Evolutionary conservation across 2,888 invertebrate genomes (phyloP), one percentile per base, ranked within the genome.

Genomic region (Epicampocera succincta): DNA sequence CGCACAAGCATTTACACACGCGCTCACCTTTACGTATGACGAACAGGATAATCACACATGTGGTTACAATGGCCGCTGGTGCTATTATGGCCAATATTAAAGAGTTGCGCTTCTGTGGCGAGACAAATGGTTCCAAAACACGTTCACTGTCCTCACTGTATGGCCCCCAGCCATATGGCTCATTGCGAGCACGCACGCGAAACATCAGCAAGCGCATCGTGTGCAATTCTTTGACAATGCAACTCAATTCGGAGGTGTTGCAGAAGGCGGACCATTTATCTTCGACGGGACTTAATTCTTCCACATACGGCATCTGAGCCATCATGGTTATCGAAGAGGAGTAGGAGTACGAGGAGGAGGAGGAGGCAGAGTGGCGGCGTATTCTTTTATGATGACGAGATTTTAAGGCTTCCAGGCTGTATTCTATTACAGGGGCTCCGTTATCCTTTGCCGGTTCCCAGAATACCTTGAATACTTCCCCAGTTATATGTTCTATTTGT

Each of bases 391-490:
- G 40, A 1, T 81, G 85, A 1, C 88, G 84, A 0, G 88, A 86
- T 73, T 89, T 92, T n/a, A 92, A 90, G 0, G 95, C 96, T 92
- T 97, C 96, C 19, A 98, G 92, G 46, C 94, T 93, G 90, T 98
- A 98, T 68, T 93, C 90, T 11, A 93, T 92, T 8, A 97, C 93
- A n/a, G 93, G 92, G 0, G 95, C 95, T 0, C 97, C 97, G 87
- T 96, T 95, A 13, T 94, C 93, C 83, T 93, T 93, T 0, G 97
- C 95, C 11, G 95, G 93, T 52, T 94, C 92, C 98, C 98, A 98
- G 87, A 93, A 94, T 0, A 97, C 94, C 87, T 96, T 95, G 86
- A 95, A 94, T 21, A 95, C 93, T 21, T 94, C 94, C 21, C 94
- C 94, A 21, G 94, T 94, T 12, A 96, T 92, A 73, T 94, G 94